These are phyloP conservation scores for Cinclus mexicanus DNA, from an alignment of 2,113 vertebrate genomes.

Conservation along the genomic window DNA sequence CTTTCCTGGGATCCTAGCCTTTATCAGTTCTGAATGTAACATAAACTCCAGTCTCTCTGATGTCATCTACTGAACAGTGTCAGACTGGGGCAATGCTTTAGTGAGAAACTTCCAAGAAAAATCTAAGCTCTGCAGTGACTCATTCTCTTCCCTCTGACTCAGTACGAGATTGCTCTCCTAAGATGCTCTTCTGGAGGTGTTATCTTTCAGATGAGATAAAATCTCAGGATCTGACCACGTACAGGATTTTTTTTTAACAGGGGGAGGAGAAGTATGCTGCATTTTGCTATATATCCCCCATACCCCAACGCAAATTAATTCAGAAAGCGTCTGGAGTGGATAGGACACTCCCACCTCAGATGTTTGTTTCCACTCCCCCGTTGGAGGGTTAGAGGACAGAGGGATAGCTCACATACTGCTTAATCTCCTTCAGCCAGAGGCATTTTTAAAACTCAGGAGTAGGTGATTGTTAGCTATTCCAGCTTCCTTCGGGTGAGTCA, in stretches of 20 bases:
- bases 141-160: conserved; percentile 60
- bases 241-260: not conserved
- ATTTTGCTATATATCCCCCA: not conserved
- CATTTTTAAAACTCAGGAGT: not conserved
- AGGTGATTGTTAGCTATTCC: not conserved
- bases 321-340: not conserved
- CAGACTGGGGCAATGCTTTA: conserved; percentile 40
- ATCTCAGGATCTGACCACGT: not conserved
- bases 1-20: not conserved
- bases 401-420: not conserved
- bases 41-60: not conserved
- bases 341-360: not conserved
- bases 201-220: conserved; percentile 21
- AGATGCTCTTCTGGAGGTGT: conserved; percentile 54
- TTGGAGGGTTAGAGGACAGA: not conserved
- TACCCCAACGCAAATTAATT: not conserved
- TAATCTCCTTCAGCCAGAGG: conserved; percentile 6
- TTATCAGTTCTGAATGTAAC: not conserved
- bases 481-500: not conserved
- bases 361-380: not conserved
- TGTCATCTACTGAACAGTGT: conserved; percentile 47
- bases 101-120: conserved; percentile 67
- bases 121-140: conserved; percentile 41
- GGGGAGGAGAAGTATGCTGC: not conserved
- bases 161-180: conserved; percentile 62